phyloP scores from a whole-genome alignment of 2,888 invertebrate genomes.

The Epirrhoe tristata region DNA sequence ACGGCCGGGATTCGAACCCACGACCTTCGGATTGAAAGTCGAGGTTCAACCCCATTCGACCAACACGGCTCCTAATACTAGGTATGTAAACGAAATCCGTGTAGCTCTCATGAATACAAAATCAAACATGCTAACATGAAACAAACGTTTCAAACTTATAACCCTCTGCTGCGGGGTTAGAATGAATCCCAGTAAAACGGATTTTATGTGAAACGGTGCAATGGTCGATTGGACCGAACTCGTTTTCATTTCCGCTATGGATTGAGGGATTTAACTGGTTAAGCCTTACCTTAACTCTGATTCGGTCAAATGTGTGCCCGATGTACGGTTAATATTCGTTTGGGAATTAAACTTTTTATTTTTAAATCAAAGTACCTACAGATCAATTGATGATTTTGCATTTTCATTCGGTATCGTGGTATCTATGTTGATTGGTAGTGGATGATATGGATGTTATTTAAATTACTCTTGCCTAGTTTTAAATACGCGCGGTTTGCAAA shows the following conservation, averaged over 20 bases:
- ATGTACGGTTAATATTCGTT: constrained; percentile 52
- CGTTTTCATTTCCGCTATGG: constrained; percentile 52
- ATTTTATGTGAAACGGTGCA: constrained; percentile 45
- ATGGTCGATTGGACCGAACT: constrained; percentile 45
- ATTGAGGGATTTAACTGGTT: constrained; percentile 44
- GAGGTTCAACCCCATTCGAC: too few relatives aligned
- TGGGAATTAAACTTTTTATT: constrained; percentile 57
- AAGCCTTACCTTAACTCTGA: constrained; percentile 48
- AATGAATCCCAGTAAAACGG: constrained; percentile 44
- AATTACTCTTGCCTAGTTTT: constrained; percentile 1
- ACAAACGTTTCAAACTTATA: constrained; percentile 42
- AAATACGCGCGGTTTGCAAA: background rate
- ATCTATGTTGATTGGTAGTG: constrained; percentile 9
- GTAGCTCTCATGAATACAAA: constrained; percentile 35
- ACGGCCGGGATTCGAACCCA: too few relatives aligned
- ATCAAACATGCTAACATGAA: constrained; percentile 37
- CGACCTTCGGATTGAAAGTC: too few relatives aligned
- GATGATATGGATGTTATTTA: background rate
- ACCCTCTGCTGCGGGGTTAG: constrained; percentile 32
- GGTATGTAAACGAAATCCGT: constrained; percentile 37
- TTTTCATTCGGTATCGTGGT: constrained; percentile 1
- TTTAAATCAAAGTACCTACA: constrained; percentile 43
- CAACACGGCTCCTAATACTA: too few relatives aligned
- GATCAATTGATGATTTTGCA: background rate
- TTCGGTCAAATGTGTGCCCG: constrained; percentile 50